Conservation (phyloP, 2,113 vertebrate genomes). For the Dermatemys mawii region DNA sequence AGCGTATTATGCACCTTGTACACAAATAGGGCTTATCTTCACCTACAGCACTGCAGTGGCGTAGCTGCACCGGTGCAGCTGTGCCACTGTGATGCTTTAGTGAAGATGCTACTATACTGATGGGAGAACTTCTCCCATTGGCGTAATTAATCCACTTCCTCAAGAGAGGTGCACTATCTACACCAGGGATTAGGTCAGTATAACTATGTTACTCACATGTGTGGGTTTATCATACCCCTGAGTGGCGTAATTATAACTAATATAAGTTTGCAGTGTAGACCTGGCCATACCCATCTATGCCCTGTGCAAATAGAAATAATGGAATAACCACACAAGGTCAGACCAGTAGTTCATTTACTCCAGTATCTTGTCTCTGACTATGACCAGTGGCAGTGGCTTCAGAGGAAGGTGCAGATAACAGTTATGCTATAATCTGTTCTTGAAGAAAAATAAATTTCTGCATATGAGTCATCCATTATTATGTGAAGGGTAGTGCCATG, state of each 20-base stretch:
- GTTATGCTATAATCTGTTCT: not conserved
- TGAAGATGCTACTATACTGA: too few relatives aligned
- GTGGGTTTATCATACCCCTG: too few relatives aligned
- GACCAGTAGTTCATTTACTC: not conserved
- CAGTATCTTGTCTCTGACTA: not conserved
- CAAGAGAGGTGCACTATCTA: too few relatives aligned
- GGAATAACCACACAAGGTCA: not conserved
- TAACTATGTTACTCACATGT: too few relatives aligned
- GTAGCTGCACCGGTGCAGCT: too few relatives aligned
- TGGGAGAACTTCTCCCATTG: too few relatives aligned
- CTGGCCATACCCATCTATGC: not conserved
- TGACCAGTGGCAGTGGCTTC: not conserved
- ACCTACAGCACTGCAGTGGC: too few relatives aligned
- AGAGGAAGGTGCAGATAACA: not conserved
- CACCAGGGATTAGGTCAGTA: too few relatives aligned
- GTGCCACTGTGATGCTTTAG: too few relatives aligned
- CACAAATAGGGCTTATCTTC: not conserved
- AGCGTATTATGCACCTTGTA: conserved; percentile 4
- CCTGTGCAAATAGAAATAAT: not conserved
- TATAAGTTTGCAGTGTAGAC: too few relatives aligned
- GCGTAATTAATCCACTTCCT: too few relatives aligned
- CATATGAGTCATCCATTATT: not conserved
- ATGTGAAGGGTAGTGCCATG: not conserved
- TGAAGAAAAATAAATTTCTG: not conserved
- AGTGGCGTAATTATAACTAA: too few relatives aligned